Evolutionary conservation across 2,888 invertebrate species (phyloP), one percentile per base, ranked within the genome.

Genomic region (Sesia bembeciformis): DNA sequence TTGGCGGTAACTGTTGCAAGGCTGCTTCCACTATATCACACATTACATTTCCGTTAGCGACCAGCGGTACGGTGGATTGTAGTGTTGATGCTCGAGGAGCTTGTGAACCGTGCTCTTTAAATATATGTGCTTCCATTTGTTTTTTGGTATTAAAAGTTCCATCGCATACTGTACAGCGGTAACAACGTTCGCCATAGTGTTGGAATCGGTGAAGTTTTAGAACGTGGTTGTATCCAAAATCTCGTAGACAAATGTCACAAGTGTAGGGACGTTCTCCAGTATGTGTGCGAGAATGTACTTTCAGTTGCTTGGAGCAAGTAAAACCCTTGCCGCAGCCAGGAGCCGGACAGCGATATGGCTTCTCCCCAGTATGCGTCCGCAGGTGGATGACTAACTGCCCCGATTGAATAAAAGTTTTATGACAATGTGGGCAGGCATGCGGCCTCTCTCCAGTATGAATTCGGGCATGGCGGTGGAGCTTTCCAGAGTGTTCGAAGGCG

Each of bases 141-240:
- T 97, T 97, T 80, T 97, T 97, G 40, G 95, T 96, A 68, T 94
- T 96, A 74, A 97, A 97, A 0, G 96, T 97, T 66, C 96, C 95
- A 68, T 96, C 95, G 80, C 97, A 97, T 39, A 97, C 94, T 3
- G 96, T 97, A 79, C 97, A 97, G 68, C 97, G 96, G 86, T 97
- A 97, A 58, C 97, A 96, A 70, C 97, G 96, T 74, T 97, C 95
- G 0, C 97, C 97, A 67, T 95, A 96, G 79, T 97, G 97, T 64
- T 96, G 96, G 42, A 97, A 96, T 61, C 95, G 94, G 76, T 97
- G 97, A 54, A 97, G 84, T 79, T 97, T 97, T 57, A 97, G 85
- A 4, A 97, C 97, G 76, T 97, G 97, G 76, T 97, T 97, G 81
- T 97, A 97, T 5, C 97, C 97, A 74, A 97, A 97, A 54, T 95